phyloP scores from a whole-genome alignment of 1,140 invertebrate species.

The Aethina tumida region DNA sequence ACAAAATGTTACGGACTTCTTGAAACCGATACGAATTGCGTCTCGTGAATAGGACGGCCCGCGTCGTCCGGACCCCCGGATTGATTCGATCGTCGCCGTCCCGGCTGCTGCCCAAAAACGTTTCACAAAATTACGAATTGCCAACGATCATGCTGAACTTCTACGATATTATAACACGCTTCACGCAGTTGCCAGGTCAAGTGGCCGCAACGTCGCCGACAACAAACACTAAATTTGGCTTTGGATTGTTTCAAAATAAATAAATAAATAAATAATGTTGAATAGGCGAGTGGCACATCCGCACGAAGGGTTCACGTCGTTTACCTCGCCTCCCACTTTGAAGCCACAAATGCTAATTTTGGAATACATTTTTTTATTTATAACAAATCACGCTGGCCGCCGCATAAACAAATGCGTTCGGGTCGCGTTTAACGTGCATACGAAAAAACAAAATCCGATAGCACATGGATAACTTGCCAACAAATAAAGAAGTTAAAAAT shows the following conservation, averaged over 20 bases:
- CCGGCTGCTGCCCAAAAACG: too few relatives aligned
- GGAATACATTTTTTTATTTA: too few relatives aligned
- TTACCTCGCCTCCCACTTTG: constrained; percentile 26
- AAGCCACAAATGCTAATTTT: constrained; percentile 28
- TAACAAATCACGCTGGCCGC: constrained; percentile 5
- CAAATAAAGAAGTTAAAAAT: constrained; percentile 21
- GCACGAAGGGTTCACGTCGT: constrained; percentile 5
- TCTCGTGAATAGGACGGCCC: not conserved
- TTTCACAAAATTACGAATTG: not conserved
- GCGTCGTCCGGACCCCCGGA: not conserved
- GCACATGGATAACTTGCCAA: not conserved
- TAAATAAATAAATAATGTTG: not conserved
- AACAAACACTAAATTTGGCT: constrained; percentile 34
- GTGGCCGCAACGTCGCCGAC: constrained; percentile 33
- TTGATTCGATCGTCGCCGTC: too few relatives aligned
- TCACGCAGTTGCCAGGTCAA: constrained; percentile 34
- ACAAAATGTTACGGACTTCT: constrained; percentile 28
- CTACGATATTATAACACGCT: constrained; percentile 27
- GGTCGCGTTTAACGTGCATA: too few relatives aligned
- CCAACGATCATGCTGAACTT: constrained; percentile 5
- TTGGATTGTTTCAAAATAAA: constrained; percentile 13
- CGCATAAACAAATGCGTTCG: too few relatives aligned
- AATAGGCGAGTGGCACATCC: not conserved
- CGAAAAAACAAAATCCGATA: too few relatives aligned
- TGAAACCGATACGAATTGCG: constrained; percentile 7